Conservation (phyloP, 2,888 invertebrate genomes). For the Chloroclystis v-ata region DNA sequence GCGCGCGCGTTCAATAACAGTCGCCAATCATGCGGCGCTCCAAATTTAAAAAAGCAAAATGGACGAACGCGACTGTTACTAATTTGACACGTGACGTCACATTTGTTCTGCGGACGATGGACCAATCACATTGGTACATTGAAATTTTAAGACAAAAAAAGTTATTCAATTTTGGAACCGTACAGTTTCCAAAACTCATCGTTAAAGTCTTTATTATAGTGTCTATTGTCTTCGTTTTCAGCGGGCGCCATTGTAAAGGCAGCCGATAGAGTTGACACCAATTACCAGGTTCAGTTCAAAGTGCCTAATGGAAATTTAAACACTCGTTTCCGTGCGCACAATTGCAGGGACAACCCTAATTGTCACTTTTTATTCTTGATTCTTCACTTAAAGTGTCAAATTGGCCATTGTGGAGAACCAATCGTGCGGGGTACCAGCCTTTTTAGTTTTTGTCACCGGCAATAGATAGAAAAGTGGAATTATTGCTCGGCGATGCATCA, state of each 20-base stretch:
- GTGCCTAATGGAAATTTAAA: conserved; percentile 76
- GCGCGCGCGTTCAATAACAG: conserved; percentile 57
- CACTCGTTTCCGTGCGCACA: conserved; percentile 63
- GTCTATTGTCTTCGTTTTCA: conserved; percentile 24
- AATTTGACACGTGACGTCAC: conserved; percentile 72
- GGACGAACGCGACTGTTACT: conserved; percentile 62
- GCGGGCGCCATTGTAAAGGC: conserved; percentile 19
- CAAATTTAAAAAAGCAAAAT: conserved; percentile 70
- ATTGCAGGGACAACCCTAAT: conserved; percentile 61
- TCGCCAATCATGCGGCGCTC: conserved; percentile 65
- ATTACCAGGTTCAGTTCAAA: conserved; percentile 45
- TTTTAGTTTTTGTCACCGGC: conserved; percentile 34
- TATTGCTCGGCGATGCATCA: conserved; percentile 34
- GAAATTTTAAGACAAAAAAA: conserved; percentile 40
- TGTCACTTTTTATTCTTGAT: conserved; percentile 50
- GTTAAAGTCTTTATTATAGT: conserved; percentile 11
- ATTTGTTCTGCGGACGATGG: conserved; percentile 50
- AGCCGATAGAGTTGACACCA: conserved; percentile 38
- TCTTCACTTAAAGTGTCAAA: conserved; percentile 65
- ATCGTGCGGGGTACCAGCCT: conserved; percentile 42
- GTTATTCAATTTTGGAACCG: conserved; percentile 37
- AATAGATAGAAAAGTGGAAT: conserved; percentile 33
- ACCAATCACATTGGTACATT: conserved; percentile 34
- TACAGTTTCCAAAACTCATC: neutral
- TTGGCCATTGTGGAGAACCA: conserved; percentile 65